Conservation (phyloP, 2,113 vertebrate genomes). For the Etia nguti region DNA sequence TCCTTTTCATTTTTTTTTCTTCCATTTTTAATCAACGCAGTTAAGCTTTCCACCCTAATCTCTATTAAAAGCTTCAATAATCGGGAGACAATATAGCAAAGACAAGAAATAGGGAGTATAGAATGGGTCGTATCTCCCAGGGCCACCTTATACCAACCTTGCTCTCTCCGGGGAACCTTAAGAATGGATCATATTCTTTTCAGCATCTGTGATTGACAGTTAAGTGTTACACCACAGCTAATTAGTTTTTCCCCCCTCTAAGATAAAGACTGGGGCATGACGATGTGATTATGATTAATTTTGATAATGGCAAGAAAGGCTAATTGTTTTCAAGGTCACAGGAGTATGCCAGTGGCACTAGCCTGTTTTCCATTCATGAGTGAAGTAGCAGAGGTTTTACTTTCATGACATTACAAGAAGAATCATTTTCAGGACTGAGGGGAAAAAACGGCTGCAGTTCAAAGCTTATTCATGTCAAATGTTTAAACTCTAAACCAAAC, state of each 20-base stretch:
- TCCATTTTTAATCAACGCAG: neutral
- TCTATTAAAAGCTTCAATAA: constrained; percentile 1
- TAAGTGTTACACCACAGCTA: constrained; percentile 48
- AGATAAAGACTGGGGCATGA: constrained; percentile 57
- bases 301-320: constrained; percentile 43
- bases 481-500: neutral
- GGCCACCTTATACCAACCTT: constrained; percentile 20
- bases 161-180: constrained; percentile 11
- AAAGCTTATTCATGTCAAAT: neutral
- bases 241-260: constrained; percentile 58
- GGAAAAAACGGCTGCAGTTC: neutral
- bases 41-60: constrained; percentile 1
- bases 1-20: neutral
- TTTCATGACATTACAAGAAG: neutral
- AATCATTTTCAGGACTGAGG: neutral
- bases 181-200: constrained; percentile 40
- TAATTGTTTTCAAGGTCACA: constrained; percentile 67
- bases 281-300: constrained; percentile 59
- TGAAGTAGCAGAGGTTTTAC: neutral
- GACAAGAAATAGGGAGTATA: neutral
- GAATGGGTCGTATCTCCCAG: constrained; percentile 7
- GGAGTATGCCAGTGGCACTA: constrained; percentile 5
- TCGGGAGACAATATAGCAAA: neutral
- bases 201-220: constrained; percentile 56
- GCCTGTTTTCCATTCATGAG: neutral